Conservation (phyloP, 2,888 invertebrate species). For the Scaptomyza flava region DNA sequence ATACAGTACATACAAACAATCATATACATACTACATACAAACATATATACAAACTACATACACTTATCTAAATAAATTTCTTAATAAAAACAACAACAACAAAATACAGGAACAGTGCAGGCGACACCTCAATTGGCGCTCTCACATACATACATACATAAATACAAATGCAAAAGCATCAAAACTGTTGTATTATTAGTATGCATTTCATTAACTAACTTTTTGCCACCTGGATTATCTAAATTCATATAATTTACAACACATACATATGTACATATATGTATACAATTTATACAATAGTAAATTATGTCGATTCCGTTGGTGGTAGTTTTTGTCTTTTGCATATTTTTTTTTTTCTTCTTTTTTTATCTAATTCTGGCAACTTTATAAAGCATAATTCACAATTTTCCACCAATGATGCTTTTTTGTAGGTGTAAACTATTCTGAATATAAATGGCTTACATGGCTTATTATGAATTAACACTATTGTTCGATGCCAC, state of each 20-base stretch:
- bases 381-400: too few relatives aligned
- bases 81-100: neutral
- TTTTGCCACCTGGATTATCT: neutral
- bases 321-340: too few relatives aligned
- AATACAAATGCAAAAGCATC: neutral
- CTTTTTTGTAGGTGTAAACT: too few relatives aligned
- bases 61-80: constrained; percentile 13
- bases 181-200: too few relatives aligned
- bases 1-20: constrained; percentile 18
- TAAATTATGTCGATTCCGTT: neutral
- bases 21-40: constrained; percentile 22
- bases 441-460: too few relatives aligned
- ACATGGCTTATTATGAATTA: too few relatives aligned
- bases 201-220: neutral
- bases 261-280: neutral
- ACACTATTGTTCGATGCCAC: too few relatives aligned
- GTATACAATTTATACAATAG: neutral
- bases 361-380: too few relatives aligned
- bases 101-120: neutral
- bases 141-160: too few relatives aligned
- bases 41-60: constrained; percentile 21
- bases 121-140: neutral
- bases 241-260: neutral
- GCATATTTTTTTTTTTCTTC: too few relatives aligned
- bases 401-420: too few relatives aligned